phyloP scores from a whole-genome alignment of 1,140 invertebrate species.

The Arctopsyche grandis region DNA sequence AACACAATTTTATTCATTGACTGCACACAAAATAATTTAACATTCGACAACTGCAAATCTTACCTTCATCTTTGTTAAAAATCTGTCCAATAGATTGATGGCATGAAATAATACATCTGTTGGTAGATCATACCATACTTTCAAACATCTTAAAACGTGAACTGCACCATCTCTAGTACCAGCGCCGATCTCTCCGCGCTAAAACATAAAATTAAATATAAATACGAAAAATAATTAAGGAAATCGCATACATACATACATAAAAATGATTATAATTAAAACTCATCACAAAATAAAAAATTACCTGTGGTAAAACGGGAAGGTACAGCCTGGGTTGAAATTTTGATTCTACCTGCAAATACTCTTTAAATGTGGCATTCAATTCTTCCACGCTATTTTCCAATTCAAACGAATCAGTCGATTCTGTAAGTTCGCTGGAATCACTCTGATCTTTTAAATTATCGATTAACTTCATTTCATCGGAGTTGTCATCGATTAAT shows the following conservation, averaged over 20 bases:
- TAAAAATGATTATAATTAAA: no score
- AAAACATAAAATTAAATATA: constrained; percentile 11
- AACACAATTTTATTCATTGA: constrained; percentile 14
- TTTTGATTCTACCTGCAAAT: constrained; percentile 74
- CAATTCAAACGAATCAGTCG: not conserved
- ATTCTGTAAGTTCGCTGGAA: not conserved
- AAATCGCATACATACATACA: not conserved
- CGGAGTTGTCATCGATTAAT: not conserved
- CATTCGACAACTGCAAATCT: constrained; percentile 47
- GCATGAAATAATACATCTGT: constrained; percentile 80
- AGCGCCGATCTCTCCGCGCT: constrained; percentile 74
- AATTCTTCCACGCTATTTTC: constrained; percentile 58
- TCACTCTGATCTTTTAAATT: not conserved
- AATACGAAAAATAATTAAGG: not conserved
- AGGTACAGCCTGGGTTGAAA: constrained; percentile 75
- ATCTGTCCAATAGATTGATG: constrained; percentile 81
- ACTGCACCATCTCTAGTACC: constrained; percentile 80
- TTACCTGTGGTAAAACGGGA: constrained; percentile 67
- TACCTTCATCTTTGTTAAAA: constrained; percentile 78
- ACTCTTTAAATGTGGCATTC: constrained; percentile 74
- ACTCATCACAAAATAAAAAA: not conserved
- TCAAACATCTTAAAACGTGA: constrained; percentile 81
- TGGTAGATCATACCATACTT: constrained; percentile 84
- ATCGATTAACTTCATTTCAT: not conserved
- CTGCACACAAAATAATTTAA: not conserved